Evolutionary conservation across 1,140 invertebrate genomes (phyloP).

Genomic region (Diachasmimorpha longicaudata): DNA sequence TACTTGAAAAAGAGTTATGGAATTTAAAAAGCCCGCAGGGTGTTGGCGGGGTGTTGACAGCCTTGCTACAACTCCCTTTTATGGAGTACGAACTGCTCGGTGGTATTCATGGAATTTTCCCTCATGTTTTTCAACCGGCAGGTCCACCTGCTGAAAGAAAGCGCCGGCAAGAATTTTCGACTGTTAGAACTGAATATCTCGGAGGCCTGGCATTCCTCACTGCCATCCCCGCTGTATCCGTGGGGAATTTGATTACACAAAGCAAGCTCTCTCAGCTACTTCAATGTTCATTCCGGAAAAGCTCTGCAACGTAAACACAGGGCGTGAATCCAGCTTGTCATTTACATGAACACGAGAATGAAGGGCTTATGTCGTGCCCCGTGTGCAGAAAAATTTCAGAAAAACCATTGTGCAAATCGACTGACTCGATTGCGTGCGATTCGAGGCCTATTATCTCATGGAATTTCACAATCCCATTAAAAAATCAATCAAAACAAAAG

Average conservation of each 20-base stretch:
- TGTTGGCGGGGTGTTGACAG: background rate
- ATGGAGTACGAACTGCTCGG: background rate
- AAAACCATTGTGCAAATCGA: no score
- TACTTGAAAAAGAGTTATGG: background rate
- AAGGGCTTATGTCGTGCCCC: no score
- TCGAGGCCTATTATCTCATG: no score
- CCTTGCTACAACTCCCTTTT: background rate
- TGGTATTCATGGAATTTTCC: conserved; percentile 9
- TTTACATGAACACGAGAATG: background rate
- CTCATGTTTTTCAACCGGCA: background rate
- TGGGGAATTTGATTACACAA: conserved; percentile 3
- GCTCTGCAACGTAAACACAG: background rate
- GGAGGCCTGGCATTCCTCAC: background rate
- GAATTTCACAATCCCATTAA: no score
- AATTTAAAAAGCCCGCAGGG: background rate
- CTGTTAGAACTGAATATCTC: background rate
- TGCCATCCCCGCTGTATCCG: background rate
- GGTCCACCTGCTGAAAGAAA: background rate
- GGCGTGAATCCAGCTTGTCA: background rate
- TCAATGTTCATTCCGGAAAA: background rate
- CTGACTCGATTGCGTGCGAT: no score
- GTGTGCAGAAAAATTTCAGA: no score
- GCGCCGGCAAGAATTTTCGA: background rate
- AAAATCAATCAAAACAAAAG: no score
- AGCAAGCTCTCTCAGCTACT: background rate